Conservation (phyloP, 2,888 invertebrate genomes). For the Pyralis farinalis region DNA sequence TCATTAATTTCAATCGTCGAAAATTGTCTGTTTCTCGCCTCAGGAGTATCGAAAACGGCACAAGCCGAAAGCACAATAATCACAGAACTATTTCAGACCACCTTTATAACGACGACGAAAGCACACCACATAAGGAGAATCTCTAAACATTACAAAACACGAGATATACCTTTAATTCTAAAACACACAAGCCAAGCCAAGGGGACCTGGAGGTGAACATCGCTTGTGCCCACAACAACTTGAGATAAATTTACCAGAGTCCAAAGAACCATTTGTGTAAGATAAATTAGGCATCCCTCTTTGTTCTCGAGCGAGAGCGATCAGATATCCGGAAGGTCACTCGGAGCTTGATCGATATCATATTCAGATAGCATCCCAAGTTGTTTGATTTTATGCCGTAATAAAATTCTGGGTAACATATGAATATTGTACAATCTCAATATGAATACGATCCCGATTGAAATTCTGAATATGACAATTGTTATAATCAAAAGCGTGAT, state of each 20-base stretch:
- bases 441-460: no score
- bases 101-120: slow-evolving; percentile 40
- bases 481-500: neutral
- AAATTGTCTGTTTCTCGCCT: slow-evolving; percentile 7
- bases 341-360: neutral
- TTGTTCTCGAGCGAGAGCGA: neutral
- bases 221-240: slow-evolving; percentile 57
- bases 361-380: neutral
- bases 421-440: neutral
- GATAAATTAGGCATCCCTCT: neutral
- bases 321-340: neutral
- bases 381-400: neutral
- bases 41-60: slow-evolving; percentile 16
- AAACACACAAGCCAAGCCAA: slow-evolving; percentile 68
- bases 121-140: slow-evolving; percentile 34
- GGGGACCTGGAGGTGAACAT: slow-evolving; percentile 50
- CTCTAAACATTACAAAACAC: slow-evolving; percentile 41
- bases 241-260: slow-evolving; percentile 52
- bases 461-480: neutral
- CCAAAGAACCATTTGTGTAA: slow-evolving; percentile 48
- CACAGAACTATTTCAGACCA: slow-evolving; percentile 21
- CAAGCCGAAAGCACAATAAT: slow-evolving; percentile 17
- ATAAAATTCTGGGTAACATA: neutral
- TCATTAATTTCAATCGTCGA: slow-evolving; percentile 2
- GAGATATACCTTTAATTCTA: slow-evolving; percentile 33